phyloP scores from a whole-genome alignment of 2,113 vertebrate genomes.

The Alaudala cheleensis region DNA sequence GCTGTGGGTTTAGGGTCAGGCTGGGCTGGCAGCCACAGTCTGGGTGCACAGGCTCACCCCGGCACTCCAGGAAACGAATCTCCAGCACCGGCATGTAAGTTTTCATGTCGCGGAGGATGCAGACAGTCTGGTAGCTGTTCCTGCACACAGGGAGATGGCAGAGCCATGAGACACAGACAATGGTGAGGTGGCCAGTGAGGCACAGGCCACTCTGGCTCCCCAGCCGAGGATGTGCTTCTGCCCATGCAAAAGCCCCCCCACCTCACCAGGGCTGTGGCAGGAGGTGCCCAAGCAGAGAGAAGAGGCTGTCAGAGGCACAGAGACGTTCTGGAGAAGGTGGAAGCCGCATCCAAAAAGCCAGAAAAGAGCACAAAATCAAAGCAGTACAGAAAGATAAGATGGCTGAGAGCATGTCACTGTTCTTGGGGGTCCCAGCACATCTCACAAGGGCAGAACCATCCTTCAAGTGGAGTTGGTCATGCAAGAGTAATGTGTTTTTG shows the following conservation, averaged over 20 bases:
- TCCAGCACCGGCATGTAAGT: conserved; percentile 88
- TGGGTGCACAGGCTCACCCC: conserved; percentile 71
- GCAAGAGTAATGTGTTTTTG: background rate
- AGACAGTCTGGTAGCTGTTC: conserved; percentile 86
- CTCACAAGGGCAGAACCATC: background rate
- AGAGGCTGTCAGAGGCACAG: conserved; percentile 10
- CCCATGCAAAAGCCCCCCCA: background rate
- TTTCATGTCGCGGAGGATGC: conserved; percentile 91
- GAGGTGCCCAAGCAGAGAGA: background rate
- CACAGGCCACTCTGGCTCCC: background rate
- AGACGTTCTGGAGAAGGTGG: background rate
- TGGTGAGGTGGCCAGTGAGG: rapidly evolving
- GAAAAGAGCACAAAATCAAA: conserved; percentile 22
- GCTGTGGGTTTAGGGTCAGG: background rate
- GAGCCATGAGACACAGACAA: background rate
- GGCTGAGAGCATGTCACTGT: rapidly evolving
- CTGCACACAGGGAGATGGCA: conserved; percentile 64
- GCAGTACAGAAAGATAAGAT: background rate
- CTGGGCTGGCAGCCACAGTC: background rate
- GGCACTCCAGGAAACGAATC: conserved; percentile 91
- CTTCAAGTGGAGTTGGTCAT: background rate
- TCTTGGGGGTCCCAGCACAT: background rate
- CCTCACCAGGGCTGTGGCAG: background rate
- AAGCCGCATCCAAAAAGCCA: background rate
- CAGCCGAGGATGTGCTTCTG: background rate